Conservation (phyloP, 2,797 vertebrate genomes). For the Macroramphosus scolopax region DNA sequence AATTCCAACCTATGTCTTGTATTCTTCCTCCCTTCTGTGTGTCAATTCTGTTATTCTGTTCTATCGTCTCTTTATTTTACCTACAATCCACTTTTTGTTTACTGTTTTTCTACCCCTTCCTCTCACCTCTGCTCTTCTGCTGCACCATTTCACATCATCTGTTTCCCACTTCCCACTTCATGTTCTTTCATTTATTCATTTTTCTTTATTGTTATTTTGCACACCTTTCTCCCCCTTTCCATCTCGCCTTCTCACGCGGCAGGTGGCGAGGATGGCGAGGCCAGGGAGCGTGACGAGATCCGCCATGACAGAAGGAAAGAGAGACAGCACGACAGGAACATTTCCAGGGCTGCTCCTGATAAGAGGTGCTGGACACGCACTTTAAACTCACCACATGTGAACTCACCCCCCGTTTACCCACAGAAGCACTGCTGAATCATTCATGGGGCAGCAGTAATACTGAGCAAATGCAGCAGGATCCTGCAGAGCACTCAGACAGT, state of each 20-base stretch:
- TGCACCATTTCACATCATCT: slow-evolving; percentile 12
- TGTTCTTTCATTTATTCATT: slow-evolving; percentile 1
- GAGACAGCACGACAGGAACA: slow-evolving; percentile 94
- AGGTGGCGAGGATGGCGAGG: slow-evolving; percentile 89
- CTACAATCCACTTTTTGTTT: too few species aligned
- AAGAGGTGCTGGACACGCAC: slow-evolving; percentile 84
- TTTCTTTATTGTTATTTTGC: slow-evolving; percentile 16
- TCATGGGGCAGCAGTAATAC: slow-evolving; percentile 40
- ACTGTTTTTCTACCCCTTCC: too few species aligned
- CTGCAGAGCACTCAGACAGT: slow-evolving; percentile 17
- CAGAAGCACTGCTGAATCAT: slow-evolving; percentile 51
- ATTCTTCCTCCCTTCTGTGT: too few species aligned
- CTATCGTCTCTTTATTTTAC: too few species aligned
- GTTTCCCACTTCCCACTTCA: neutral
- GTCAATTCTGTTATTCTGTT: too few species aligned
- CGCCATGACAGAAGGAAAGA: slow-evolving; percentile 92
- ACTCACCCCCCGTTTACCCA: too few species aligned
- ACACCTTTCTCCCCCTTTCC: neutral
- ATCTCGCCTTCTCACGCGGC: slow-evolving; percentile 16
- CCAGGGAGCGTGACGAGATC: slow-evolving; percentile 93
- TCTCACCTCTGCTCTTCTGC: too few species aligned
- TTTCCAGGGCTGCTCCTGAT: slow-evolving; percentile 93
- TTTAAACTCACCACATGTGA: neutral
- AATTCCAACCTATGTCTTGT: too few species aligned
- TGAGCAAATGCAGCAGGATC: slow-evolving; percentile 42